Conservation (phyloP, 2,797 vertebrate species). For the Neopelma chrysocephalum region DNA sequence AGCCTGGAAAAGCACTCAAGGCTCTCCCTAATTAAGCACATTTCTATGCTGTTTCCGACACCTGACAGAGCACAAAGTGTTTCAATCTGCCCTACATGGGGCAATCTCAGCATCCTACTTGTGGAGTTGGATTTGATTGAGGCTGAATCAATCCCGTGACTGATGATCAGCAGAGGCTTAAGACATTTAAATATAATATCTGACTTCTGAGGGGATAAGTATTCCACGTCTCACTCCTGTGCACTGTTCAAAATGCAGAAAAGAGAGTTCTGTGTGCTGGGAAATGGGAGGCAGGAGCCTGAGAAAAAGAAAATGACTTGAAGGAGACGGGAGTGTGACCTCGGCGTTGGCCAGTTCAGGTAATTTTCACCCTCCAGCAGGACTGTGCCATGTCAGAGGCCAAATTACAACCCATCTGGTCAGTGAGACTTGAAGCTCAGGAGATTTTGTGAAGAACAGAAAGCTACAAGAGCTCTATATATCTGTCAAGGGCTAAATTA, state of each 20-base stretch:
- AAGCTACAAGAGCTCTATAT: constrained; percentile 57
- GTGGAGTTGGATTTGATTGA: background rate
- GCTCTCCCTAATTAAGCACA: constrained; percentile 19
- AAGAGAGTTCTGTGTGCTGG: background rate
- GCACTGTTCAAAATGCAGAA: constrained; percentile 37
- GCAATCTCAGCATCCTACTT: background rate
- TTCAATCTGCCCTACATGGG: background rate
- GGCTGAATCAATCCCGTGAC: background rate
- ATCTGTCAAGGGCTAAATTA: constrained; percentile 68
- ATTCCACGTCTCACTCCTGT: background rate
- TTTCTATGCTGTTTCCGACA: background rate
- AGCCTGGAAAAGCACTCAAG: background rate
- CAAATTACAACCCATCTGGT: constrained; percentile 68
- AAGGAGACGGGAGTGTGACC: constrained; percentile 13
- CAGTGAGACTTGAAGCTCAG: constrained; percentile 66
- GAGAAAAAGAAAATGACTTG: constrained; percentile 36
- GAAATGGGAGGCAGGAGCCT: background rate
- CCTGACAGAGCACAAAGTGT: background rate
- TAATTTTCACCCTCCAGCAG: constrained; percentile 61
- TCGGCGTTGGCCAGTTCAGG: constrained; percentile 31
- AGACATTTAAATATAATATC: constrained; percentile 23
- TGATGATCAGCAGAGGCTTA: background rate
- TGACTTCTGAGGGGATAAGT: constrained; percentile 26
- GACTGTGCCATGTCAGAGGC: constrained; percentile 55
- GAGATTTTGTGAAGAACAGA: constrained; percentile 60